A percentile compares a stretch with the other conserved stretches of the same genome.
phyloP scores from a whole-genome alignment of 2,113 vertebrate genomes.

The Rhadina sibilatrix region DNA sequence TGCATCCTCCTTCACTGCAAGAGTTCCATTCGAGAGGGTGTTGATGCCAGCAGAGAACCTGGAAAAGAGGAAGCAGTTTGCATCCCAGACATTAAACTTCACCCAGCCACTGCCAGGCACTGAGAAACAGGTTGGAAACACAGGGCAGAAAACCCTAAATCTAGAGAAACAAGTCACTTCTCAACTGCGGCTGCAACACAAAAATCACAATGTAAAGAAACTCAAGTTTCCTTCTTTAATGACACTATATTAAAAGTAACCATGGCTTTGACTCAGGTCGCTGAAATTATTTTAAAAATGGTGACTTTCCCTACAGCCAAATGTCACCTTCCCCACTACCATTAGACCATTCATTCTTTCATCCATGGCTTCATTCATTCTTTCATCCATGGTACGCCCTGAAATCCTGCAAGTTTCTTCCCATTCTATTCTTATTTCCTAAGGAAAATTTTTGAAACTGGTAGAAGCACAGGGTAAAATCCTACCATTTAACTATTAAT shows the following conservation, averaged over 20 bases:
- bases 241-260: not conserved
- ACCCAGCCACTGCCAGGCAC: not conserved
- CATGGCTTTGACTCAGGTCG: not conserved
- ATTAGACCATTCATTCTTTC: not conserved
- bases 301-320: not conserved
- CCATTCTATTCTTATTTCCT: not conserved
- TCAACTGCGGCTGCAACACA: not conserved
- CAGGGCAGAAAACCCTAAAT: not conserved
- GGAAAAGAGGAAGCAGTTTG: not conserved
- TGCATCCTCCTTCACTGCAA: not conserved
- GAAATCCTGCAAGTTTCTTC: not conserved
- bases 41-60: not conserved
- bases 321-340: not conserved
- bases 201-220: not conserved
- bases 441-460: not conserved
- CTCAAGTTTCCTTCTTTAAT: not conserved
- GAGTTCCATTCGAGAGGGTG: not conserved
- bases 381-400: not conserved
- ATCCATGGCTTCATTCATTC: not conserved
- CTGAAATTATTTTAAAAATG: not conserved
- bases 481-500: not conserved
- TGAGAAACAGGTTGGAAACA: not conserved
- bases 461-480: not conserved
- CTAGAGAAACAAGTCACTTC: not conserved
- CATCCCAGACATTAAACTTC: not conserved